Percentiles rank a stretch among this genome's conserved stretches.
phyloP scores from a whole-genome alignment of 2,888 invertebrate species.

The Mimas tiliae region DNA sequence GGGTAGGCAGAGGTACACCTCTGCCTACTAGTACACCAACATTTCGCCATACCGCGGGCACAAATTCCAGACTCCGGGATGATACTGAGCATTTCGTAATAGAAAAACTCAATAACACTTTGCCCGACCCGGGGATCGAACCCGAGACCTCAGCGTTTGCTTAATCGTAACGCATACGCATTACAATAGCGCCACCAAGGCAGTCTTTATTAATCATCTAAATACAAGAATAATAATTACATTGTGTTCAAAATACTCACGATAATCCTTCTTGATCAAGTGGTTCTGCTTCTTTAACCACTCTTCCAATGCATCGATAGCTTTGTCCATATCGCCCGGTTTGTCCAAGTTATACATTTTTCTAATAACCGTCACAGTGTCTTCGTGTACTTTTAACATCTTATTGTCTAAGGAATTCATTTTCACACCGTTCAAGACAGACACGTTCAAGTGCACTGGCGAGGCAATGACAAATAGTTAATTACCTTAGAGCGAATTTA shows the following conservation, averaged over 20 bases:
- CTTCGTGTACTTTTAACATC: constrained; percentile 36
- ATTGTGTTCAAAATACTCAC: constrained; percentile 43
- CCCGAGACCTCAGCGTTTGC: no score
- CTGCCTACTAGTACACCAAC: no score
- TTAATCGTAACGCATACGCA: no score
- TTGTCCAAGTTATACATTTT: constrained; percentile 45
- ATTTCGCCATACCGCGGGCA: no score
- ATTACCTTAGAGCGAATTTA: neutral
- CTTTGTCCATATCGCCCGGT: constrained; percentile 44
- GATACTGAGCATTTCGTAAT: no score
- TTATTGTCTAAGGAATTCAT: neutral
- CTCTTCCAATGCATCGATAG: constrained; percentile 47
- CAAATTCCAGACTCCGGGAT: no score
- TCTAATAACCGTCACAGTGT: constrained; percentile 45
- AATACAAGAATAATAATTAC: no score
- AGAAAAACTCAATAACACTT: no score
- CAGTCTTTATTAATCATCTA: no score
- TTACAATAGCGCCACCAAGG: no score
- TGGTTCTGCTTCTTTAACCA: constrained; percentile 59
- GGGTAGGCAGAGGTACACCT: no score
- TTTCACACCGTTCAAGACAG: neutral
- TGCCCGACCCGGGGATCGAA: no score
- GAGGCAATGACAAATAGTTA: neutral
- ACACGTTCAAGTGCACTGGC: neutral
- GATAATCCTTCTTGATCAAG: constrained; percentile 50